Evolutionary conservation across 2,888 invertebrate species (phyloP).

Genomic region (Eupithecia vulgata): DNA sequence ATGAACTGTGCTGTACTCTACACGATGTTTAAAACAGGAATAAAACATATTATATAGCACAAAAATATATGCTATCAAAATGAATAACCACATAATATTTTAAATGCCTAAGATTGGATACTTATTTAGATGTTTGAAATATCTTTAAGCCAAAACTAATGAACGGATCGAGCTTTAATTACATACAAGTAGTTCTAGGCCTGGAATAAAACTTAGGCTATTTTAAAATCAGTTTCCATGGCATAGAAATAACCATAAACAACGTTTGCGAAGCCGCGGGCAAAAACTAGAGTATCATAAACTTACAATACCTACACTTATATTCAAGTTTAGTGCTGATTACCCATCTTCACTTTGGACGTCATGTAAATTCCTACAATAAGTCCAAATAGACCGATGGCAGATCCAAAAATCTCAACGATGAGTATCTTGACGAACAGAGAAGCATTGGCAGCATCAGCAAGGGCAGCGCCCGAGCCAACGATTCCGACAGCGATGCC

Average conservation of each 20-base stretch:
- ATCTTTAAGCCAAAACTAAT: too few species aligned
- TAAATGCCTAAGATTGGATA: too few species aligned
- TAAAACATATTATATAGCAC: slow-evolving; percentile 29
- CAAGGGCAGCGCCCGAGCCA: slow-evolving; percentile 98
- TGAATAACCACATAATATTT: slow-evolving; percentile 14
- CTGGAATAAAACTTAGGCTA: too few species aligned
- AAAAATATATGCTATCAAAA: slow-evolving; percentile 32
- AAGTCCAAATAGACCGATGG: slow-evolving; percentile 98
- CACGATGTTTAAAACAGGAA: not conserved
- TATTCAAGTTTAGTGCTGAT: slow-evolving; percentile 78
- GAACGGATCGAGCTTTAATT: too few species aligned
- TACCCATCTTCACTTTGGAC: slow-evolving; percentile 91
- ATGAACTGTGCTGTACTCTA: not conserved
- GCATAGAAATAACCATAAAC: too few species aligned
- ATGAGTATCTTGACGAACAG: slow-evolving; percentile 99
- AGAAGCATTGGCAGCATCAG: slow-evolving; percentile 98
- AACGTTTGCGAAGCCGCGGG: too few species aligned
- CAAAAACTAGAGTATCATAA: slow-evolving; percentile 24
- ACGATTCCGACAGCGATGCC: slow-evolving; percentile 97
- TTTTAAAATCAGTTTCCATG: too few species aligned
- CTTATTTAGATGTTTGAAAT: too few species aligned
- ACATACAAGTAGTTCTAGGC: too few species aligned
- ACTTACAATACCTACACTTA: slow-evolving; percentile 71
- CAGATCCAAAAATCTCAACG: slow-evolving; percentile 99
- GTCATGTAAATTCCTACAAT: slow-evolving; percentile 99